phyloP scores from a whole-genome alignment of 2,113 vertebrate species.

The Buteo buteo region DNA sequence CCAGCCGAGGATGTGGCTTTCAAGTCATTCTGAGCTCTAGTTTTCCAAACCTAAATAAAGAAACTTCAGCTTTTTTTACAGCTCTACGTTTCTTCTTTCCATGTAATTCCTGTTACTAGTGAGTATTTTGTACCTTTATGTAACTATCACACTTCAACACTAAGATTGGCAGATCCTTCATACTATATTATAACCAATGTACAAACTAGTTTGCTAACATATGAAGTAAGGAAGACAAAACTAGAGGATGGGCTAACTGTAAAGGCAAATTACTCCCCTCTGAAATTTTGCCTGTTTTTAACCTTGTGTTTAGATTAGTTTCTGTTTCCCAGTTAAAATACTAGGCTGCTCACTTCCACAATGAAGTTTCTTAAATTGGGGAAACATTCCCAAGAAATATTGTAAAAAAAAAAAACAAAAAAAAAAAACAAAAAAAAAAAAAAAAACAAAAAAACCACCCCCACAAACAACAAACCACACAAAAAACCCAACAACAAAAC shows the following conservation, averaged over 20 bases:
- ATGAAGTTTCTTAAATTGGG: not conserved
- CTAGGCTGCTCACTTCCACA: not conserved
- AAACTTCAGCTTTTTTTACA: not conserved
- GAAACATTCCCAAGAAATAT: not conserved
- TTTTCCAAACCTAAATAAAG: not conserved
- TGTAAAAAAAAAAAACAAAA: not conserved
- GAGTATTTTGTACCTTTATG: not conserved
- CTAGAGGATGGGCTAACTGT: not conserved
- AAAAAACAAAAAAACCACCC: not conserved
- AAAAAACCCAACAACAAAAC: not conserved
- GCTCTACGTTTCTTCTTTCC: not conserved
- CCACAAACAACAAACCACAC: too few species aligned
- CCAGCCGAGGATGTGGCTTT: conserved; percentile 21
- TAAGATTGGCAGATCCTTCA: not conserved
- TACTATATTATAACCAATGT: not conserved
- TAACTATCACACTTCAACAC: not conserved
- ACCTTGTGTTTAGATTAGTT: not conserved
- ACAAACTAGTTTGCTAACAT: not conserved
- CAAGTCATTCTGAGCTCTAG: not conserved
- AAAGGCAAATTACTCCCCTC: not conserved
- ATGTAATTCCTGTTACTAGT: not conserved
- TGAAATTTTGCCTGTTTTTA: not conserved
- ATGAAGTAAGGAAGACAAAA: not conserved
- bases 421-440: not conserved
- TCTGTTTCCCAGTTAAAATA: not conserved